These are phyloP conservation scores for Drosophila ohnishii DNA, from an alignment of 1,140 invertebrate species.

Conservation along the genomic window DNA sequence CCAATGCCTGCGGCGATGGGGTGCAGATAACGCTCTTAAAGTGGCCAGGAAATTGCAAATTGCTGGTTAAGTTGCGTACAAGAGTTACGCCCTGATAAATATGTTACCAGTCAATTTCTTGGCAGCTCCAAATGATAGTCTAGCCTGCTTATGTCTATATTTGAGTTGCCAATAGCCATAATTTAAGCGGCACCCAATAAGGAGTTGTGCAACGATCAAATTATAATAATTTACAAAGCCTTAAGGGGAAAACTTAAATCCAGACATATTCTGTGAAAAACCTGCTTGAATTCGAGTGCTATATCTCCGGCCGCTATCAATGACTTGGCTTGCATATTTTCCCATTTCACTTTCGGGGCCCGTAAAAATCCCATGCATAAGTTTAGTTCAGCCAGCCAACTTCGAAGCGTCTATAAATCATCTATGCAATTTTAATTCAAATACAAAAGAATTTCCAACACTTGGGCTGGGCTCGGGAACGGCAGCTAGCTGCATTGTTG, in stretches of 20 bases:
- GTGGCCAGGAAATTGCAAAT: conserved; percentile 76
- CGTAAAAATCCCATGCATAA: conserved; percentile 71
- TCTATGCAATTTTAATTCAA: conserved; percentile 79
- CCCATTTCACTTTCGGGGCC: conserved; percentile 40
- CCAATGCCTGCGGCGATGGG: conserved; percentile 33
- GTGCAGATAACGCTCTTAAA: conserved; percentile 59
- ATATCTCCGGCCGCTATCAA: conserved; percentile 30
- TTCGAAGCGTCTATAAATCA: conserved; percentile 70
- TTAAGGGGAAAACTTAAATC: neutral
- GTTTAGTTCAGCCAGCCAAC: conserved; percentile 63
- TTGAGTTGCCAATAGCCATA: conserved; percentile 25
- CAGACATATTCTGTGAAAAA: conserved; percentile 1
- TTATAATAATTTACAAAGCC: neutral
- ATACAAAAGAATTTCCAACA: conserved; percentile 73
- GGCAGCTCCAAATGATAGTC: conserved; percentile 45
- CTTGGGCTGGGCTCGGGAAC: conserved; percentile 27
- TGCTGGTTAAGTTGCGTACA: conserved; percentile 59
- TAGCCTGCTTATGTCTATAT: conserved; percentile 58
- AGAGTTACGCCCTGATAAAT: conserved; percentile 36
- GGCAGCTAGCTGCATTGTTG: conserved; percentile 53
- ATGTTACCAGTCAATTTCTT: conserved; percentile 41
- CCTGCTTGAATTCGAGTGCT: conserved; percentile 16
- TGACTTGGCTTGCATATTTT: conserved; percentile 20
- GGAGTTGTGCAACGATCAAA: neutral
- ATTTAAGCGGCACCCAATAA: neutral